Evolutionary conservation across 2,797 vertebrate genomes (phyloP).

Genomic region (Enteromius paludinosus): DNA sequence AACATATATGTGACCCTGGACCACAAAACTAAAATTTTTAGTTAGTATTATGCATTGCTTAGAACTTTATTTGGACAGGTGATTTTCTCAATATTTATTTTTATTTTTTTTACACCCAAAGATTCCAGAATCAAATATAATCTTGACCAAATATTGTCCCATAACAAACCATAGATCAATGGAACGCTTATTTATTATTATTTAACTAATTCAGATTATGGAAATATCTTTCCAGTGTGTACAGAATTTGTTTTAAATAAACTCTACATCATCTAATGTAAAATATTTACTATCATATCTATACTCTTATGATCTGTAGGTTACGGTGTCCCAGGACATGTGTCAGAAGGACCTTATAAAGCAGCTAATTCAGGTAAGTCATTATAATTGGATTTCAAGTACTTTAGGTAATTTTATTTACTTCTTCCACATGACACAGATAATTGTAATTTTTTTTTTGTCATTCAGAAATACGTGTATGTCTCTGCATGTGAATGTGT

Average conservation of each 20-base stretch:
- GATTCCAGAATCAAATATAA: neutral
- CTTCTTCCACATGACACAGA: neutral
- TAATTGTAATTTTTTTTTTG: neutral
- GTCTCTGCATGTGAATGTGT: neutral
- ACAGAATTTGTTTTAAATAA: conserved; percentile 1
- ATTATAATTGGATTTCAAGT: neutral
- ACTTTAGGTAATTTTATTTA: neutral
- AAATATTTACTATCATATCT: neutral
- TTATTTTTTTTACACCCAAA: too few relatives aligned
- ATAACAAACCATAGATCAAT: neutral
- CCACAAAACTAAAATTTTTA: neutral
- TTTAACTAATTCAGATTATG: too few relatives aligned
- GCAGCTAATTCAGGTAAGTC: conserved; percentile 63
- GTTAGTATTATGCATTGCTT: neutral
- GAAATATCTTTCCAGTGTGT: neutral
- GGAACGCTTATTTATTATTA: too few relatives aligned
- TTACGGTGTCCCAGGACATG: conserved; percentile 58
- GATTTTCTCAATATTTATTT: too few relatives aligned
- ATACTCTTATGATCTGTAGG: conserved; percentile 58
- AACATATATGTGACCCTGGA: neutral
- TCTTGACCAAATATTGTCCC: neutral
- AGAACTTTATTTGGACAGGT: neutral
- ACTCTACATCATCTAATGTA: neutral
- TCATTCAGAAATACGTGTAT: conserved; percentile 6
- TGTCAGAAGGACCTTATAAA: conserved; percentile 63